Conservation (phyloP, 1,140 invertebrate species). For the Ips nitidus region DNA sequence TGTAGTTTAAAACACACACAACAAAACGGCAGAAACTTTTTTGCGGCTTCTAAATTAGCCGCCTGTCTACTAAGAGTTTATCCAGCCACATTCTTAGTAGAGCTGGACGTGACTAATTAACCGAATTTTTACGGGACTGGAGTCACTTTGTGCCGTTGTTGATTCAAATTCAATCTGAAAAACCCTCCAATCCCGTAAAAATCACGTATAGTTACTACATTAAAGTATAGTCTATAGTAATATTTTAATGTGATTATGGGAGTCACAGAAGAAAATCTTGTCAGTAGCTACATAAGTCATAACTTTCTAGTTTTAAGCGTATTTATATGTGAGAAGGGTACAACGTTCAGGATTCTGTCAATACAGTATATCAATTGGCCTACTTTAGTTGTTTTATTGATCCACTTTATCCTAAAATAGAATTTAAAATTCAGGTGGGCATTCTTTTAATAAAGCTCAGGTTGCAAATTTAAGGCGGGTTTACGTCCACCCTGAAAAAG, state of each 20-base stretch:
- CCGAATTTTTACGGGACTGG: not conserved
- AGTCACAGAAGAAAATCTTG: constrained; percentile 13
- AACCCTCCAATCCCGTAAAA: not conserved
- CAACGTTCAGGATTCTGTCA: constrained; percentile 53
- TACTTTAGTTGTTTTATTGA: constrained; percentile 37
- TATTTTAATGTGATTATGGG: constrained; percentile 22
- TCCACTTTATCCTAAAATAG: not conserved
- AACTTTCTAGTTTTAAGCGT: not conserved
- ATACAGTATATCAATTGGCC: constrained; percentile 54
- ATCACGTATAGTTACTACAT: constrained; percentile 6
- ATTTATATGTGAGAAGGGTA: constrained; percentile 49
- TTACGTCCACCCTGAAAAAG: too few species aligned
- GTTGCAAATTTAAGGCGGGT: too few species aligned
- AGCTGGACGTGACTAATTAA: constrained; percentile 41
- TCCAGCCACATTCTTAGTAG: constrained; percentile 53
- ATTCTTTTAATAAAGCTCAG: too few species aligned
- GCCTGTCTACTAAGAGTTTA: constrained; percentile 49
- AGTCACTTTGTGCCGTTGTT: not conserved
- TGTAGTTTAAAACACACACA: too few species aligned
- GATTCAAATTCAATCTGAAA: not conserved
- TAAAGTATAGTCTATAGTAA: constrained; percentile 24
- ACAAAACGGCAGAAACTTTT: constrained; percentile 14
- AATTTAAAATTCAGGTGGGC: not conserved
- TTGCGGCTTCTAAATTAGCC: constrained; percentile 35
- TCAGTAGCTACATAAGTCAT: constrained; percentile 20